Percentiles rank a stretch among this genome's conserved stretches.
Conservation (phyloP, 1,140 invertebrate species). For the Drosophila eugracilis region DNA sequence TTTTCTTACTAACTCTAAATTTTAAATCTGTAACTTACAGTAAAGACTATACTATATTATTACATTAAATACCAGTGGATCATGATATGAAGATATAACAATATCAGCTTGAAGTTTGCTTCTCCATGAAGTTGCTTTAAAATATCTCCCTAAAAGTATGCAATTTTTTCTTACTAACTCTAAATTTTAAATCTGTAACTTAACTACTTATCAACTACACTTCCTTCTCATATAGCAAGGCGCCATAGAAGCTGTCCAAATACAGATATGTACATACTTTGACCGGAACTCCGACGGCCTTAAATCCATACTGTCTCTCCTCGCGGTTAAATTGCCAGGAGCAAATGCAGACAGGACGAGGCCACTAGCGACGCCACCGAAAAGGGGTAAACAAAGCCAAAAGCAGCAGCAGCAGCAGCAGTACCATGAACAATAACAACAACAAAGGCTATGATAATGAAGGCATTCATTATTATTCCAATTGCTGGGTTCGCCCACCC, state of each 20-base stretch:
- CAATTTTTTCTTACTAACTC: too few relatives aligned
- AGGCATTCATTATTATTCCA: constrained; percentile 81
- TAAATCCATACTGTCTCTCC: constrained; percentile 1
- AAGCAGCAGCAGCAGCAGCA: constrained; percentile 31
- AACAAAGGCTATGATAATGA: constrained; percentile 73
- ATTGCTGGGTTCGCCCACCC: constrained; percentile 56
- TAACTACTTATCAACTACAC: too few relatives aligned
- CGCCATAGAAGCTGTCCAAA: constrained; percentile 43
- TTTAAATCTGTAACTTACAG: too few relatives aligned
- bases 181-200: neutral
- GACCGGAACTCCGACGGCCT: constrained; percentile 54
- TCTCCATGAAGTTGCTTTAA: too few relatives aligned
- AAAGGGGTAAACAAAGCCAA: constrained; percentile 68
- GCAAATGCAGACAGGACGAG: constrained; percentile 29
- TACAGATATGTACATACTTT: constrained; percentile 32
- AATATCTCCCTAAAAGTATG: too few relatives aligned
- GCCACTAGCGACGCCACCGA: constrained; percentile 50
- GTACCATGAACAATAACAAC: constrained; percentile 28
- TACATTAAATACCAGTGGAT: neutral
- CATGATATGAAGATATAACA: too few relatives aligned
- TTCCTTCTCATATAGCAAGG: constrained; percentile 12
- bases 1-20: too few relatives aligned
- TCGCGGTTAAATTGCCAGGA: neutral
- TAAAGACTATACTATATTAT: neutral
- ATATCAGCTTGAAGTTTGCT: too few relatives aligned